phyloP scores from a whole-genome alignment of 2,797 vertebrate species.

The Lepus oiostolus region DNA sequence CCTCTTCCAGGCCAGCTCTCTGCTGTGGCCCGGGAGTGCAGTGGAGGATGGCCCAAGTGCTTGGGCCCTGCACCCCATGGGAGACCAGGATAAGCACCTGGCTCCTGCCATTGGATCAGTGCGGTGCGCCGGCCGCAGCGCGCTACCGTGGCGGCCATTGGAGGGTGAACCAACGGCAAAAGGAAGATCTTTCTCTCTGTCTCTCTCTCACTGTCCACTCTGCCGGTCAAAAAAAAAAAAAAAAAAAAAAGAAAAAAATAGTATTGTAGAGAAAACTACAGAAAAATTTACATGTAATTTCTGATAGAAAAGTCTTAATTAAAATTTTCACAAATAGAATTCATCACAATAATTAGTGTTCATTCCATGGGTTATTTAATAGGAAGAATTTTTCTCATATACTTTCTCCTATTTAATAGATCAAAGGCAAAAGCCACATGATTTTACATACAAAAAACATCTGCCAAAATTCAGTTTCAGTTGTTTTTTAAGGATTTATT shows the following conservation, averaged over 20 bases:
- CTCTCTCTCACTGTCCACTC: too few species aligned
- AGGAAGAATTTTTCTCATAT: background rate
- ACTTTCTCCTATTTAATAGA: background rate
- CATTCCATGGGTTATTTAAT: background rate
- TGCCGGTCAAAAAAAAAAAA: too few species aligned
- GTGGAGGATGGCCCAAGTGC: too few species aligned
- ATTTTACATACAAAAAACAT: background rate
- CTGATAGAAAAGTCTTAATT: background rate
- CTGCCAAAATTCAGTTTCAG: background rate
- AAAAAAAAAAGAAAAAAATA: background rate
- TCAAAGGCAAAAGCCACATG: background rate
- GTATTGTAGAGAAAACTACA: background rate
- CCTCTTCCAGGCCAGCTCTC: too few species aligned
- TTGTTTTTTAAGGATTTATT: background rate
- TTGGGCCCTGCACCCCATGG: too few species aligned
- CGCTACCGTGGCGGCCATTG: too few species aligned
- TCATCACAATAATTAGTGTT: background rate
- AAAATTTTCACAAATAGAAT: slow-evolving; percentile 10
- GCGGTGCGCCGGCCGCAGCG: too few species aligned
- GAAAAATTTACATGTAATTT: background rate
- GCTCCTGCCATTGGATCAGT: too few species aligned
- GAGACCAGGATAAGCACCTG: too few species aligned
- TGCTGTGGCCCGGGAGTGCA: too few species aligned
- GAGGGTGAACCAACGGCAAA: too few species aligned
- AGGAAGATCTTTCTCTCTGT: too few species aligned